phyloP scores from a whole-genome alignment of 2,113 vertebrate genomes.

The Caretta caretta region DNA sequence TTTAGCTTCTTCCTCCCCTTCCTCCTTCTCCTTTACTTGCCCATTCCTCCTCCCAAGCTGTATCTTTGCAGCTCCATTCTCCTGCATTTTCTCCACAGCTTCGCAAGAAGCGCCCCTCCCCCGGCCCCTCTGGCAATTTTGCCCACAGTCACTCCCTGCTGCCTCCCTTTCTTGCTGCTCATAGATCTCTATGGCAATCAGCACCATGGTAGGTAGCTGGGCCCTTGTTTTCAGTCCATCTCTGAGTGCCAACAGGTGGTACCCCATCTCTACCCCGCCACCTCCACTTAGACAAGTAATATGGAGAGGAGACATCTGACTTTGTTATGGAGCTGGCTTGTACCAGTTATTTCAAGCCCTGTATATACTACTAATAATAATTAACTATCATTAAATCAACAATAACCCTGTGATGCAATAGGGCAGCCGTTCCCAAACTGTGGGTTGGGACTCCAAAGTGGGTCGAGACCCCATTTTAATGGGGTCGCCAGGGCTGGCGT shows the following conservation, averaged over 20 bases:
- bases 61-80: background rate
- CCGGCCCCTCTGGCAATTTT: background rate
- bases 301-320: too few relatives aligned
- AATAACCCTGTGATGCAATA: background rate
- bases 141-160: background rate
- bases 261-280: background rate
- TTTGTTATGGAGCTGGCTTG: background rate
- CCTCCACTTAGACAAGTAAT: background rate
- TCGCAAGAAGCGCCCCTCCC: background rate
- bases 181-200: background rate
- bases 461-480: too few relatives aligned
- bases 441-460: too few relatives aligned
- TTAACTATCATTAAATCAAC: background rate
- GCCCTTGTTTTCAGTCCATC: background rate
- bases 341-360: background rate
- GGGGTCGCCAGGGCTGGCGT: too few relatives aligned
- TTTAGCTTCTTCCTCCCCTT: background rate
- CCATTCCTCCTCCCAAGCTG: background rate
- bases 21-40: background rate
- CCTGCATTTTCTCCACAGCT: fast-evolving
- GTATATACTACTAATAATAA: background rate
- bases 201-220: background rate
- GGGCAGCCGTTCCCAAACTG: too few relatives aligned
- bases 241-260: background rate
- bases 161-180: background rate